Evolutionary conservation across 1,140 invertebrate species (phyloP), one percentile per base, ranked within the genome.

Genomic region (Magallana angulata): DNA sequence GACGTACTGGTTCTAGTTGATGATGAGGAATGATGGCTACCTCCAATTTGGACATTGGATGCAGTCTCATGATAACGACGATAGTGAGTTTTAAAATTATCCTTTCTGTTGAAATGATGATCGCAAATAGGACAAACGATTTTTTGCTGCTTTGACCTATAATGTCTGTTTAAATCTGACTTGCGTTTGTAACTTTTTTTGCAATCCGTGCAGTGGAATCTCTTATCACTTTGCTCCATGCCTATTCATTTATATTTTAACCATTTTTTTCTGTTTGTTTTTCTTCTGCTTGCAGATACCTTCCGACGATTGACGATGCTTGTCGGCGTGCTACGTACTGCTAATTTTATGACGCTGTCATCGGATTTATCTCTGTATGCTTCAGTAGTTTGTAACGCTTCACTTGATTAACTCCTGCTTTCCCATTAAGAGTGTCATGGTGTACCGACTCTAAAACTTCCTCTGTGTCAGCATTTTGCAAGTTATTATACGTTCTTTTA

Each of bases 131-230:
- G 7, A 71, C 62, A 71, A 56, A 56, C n/a, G 56, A 57, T 71
- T 71, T 64, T 57, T 56, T 64, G n/a, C 48, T 9, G 57, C 9
- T 82, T 82, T 58, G 80, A 82, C n/a, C 80, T 56, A 57, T 24
- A 8, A 48, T 82, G 80, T 82, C 80, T 82, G 30, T 82, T 82
- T 56, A 82, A 30, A n/a, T 82, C 80, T 12, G 80, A 82, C 56
- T 82, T 82, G 7, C 80, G 48, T 18, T 82, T 82, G 36, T 82
- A 82, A 48, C 80, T 57, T 30, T 57, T 82, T n/a, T 56, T 16
- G 30, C 80, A 82, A 24, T 82, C 36, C 9, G 7, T 11, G 57
- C 80, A 82, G 6, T 58, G n/a, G 56, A 57, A 82, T 30, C 56
- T 82, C 57, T 82, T 82, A n/a, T 82, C n/a, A 4, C 56, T 30